Base-by-base conservation (phyloP, 2,797 vertebrate species). In the Rhynchotus rufescens region DNA sequence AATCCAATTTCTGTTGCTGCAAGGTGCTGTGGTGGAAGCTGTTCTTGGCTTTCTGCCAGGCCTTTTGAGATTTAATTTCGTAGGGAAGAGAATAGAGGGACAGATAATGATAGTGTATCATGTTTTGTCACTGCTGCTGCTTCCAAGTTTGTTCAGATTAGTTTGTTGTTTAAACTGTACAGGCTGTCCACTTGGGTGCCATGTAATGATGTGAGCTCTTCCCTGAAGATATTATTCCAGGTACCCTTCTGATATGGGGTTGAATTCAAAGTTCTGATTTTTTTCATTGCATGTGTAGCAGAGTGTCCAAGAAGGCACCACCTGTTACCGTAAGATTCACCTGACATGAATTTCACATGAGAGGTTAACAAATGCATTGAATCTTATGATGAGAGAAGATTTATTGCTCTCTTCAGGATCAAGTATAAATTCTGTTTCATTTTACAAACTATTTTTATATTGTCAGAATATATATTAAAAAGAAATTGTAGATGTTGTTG, bases 61-160 rank as follows among this genome's bases (percentile, higher is more conserved):
- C 80, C 87, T 80, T 82, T 80, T 87, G 59, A 49, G 56, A 80
- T 85, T 80, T 75, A 59, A 83, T 90, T 92, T 85, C 5, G 1
- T 68, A 54, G 60, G 45, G 32, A 85, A 89, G 30, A 57, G 44
- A 77, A 38, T 21, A 87, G 77, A 88, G 79, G 47, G 78, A 88
- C 86, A n/a, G 16, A 3, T 82, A 82, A 66, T 49, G 57, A 25
- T 74, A 84, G 82, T 62, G 49, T 80, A 51, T 75, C 62, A 30
- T 61, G 32, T 47, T 85, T 61, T 68, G 49, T 59, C 42, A 30
- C 80, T 69, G 28, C 66, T 86, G 16, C 54, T 80, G 44, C 76
- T 77, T 94, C 64, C 54, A 92, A 40, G 49, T 77, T 59, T 34
- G 44, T 59, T 90, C 15, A 42, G 45, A 88, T 83, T 80, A 86